These are phyloP conservation scores for Ridgeia piscesae DNA, from an alignment of 1,140 invertebrate species.

Conservation along the genomic window DNA sequence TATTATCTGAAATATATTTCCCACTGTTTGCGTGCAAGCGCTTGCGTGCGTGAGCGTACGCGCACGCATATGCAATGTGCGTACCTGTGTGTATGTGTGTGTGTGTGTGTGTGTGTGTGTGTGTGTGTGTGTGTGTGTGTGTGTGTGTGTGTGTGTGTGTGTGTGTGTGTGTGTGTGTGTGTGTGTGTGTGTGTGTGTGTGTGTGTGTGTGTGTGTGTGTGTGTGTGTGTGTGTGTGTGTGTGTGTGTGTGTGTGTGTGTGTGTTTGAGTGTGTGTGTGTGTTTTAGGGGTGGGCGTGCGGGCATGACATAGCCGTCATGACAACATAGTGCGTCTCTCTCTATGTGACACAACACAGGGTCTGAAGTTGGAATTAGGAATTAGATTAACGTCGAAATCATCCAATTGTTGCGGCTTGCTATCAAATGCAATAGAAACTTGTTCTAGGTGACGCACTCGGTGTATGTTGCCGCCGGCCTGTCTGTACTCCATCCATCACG, in stretches of 20 bases:
- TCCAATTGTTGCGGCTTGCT: neutral
- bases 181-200: neutral
- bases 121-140: no score
- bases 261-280: neutral
- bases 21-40: neutral
- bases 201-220: neutral
- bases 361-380: neutral
- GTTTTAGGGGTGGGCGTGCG: neutral
- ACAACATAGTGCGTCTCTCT: no score
- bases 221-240: neutral
- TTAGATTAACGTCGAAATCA: neutral
- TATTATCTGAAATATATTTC: no score
- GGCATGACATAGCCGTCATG: constrained; percentile 26
- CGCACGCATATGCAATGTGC: neutral
- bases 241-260: constrained; percentile 15
- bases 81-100: neutral
- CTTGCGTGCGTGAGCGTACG: neutral
- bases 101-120: neutral
- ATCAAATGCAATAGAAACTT: neutral
- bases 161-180: neutral
- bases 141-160: no score
- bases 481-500: neutral
- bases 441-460: neutral
- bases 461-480: neutral
- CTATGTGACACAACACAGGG: neutral